These are phyloP conservation scores for Trachurus trachurus DNA, from an alignment of 2,797 vertebrate genomes.

Conservation along the genomic window DNA sequence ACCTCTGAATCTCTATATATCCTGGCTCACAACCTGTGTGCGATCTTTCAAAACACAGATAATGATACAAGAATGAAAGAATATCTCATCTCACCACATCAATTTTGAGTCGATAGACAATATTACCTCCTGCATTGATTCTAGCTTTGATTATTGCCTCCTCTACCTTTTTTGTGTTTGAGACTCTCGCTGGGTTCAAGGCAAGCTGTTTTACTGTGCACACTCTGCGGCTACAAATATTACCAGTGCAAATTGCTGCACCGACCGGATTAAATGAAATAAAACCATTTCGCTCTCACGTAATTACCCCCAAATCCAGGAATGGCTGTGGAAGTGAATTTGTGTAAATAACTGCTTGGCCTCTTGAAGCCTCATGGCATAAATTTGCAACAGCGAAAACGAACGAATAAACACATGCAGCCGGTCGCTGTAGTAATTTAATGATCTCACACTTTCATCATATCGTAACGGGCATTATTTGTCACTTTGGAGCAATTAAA, in stretches of 20 bases:
- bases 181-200: constrained; percentile 67
- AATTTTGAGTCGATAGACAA: constrained; percentile 20
- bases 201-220: constrained; percentile 75
- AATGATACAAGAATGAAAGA: background rate
- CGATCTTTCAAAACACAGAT: background rate
- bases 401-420: constrained; percentile 78
- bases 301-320: constrained; percentile 86
- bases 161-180: constrained; percentile 58
- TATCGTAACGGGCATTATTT: constrained; percentile 86
- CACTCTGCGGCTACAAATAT: constrained; percentile 80
- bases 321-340: constrained; percentile 84
- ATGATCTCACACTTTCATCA: constrained; percentile 89
- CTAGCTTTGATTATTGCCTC: constrained; percentile 49
- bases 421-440: constrained; percentile 83
- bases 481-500: constrained; percentile 89
- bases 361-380: constrained; percentile 83
- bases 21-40: background rate
- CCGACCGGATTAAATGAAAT: constrained; percentile 85
- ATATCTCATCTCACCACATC: constrained; percentile 19
- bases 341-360: constrained; percentile 87
- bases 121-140: constrained; percentile 21
- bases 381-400: constrained; percentile 78
- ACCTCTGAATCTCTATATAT: background rate
- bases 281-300: constrained; percentile 85
- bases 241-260: constrained; percentile 83